Evolutionary conservation across 2,888 invertebrate genomes (phyloP).

Genomic region (Mycogona germanica): DNA sequence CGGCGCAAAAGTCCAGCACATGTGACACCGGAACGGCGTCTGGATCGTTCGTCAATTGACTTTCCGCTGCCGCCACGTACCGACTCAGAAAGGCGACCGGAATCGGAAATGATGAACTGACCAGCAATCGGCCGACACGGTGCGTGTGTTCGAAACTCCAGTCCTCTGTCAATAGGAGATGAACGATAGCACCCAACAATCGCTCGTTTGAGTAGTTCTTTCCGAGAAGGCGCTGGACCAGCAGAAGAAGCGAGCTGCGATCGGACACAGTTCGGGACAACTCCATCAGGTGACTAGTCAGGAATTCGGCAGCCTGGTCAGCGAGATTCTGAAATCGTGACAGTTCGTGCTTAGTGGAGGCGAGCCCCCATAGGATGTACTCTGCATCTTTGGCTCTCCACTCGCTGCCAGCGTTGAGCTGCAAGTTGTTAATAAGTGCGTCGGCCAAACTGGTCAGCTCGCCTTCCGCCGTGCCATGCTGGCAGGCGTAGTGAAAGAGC

Average conservation of each 20-base stretch:
- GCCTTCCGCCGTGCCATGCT: not conserved
- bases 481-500: not conserved
- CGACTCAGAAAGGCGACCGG: no score
- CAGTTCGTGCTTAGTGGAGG: not conserved
- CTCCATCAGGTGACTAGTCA: no score
- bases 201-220: not conserved
- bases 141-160: no score
- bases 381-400: conserved; percentile 2
- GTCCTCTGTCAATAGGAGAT: no score
- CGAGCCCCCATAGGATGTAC: not conserved
- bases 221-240: not conserved
- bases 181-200: not conserved
- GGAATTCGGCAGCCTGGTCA: not conserved
- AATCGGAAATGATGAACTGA: no score
- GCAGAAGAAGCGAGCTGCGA: not conserved
- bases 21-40: no score
- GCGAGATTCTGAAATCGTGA: not conserved
- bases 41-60: no score
- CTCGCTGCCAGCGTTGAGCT: not conserved
- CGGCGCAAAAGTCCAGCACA: no score
- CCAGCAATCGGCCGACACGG: no score
- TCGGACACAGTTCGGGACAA: no score
- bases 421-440: not conserved
- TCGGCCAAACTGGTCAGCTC: not conserved
- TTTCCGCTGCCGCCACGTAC: no score